phyloP scores from a whole-genome alignment of 2,888 invertebrate species.

The Drosophila acutilabella region DNA sequence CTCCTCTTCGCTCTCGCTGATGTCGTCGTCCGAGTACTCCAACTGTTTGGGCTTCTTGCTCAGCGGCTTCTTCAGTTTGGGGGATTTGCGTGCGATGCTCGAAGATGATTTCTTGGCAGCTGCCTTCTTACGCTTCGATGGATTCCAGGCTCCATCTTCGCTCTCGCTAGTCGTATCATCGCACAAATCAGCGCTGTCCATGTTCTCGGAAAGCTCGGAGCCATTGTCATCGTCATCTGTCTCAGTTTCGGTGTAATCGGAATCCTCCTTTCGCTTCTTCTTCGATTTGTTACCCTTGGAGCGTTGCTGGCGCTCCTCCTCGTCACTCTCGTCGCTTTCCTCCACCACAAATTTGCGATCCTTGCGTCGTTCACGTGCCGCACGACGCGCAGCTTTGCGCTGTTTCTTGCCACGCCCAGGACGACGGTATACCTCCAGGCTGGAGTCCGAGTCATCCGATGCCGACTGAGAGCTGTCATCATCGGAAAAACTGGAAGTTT shows the following conservation, averaged over 20 bases:
- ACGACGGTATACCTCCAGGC: conserved; percentile 85
- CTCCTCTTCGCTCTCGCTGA: conserved; percentile 87
- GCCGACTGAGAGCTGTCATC: conserved; percentile 86
- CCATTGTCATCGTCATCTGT: conserved; percentile 85
- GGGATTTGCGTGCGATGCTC: conserved; percentile 75
- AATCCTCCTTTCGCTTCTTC: conserved; percentile 85
- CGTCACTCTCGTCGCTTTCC: conserved; percentile 86
- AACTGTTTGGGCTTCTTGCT: conserved; percentile 78
- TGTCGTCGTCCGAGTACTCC: conserved; percentile 82
- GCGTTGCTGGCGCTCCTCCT: conserved; percentile 82
- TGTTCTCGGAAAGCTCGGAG: conserved; percentile 83
- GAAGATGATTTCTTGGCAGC: conserved; percentile 63
- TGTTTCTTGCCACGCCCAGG: conserved; percentile 86
- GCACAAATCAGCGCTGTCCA: conserved; percentile 85
- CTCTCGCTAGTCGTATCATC: conserved; percentile 84
- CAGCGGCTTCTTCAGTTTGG: conserved; percentile 71
- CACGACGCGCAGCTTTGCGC: conserved; percentile 86
- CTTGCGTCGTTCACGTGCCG: conserved; percentile 84
- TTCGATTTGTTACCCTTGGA: conserved; percentile 85
- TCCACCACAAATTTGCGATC: conserved; percentile 85
- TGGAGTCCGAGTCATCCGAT: conserved; percentile 87
- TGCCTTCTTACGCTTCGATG: conserved; percentile 82
- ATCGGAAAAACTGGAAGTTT: conserved; percentile 88
- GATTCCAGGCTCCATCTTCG: conserved; percentile 84
- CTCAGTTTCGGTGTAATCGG: conserved; percentile 87